Conservation (phyloP, 2,888 invertebrate genomes). For the Amaurobius ferox region DNA sequence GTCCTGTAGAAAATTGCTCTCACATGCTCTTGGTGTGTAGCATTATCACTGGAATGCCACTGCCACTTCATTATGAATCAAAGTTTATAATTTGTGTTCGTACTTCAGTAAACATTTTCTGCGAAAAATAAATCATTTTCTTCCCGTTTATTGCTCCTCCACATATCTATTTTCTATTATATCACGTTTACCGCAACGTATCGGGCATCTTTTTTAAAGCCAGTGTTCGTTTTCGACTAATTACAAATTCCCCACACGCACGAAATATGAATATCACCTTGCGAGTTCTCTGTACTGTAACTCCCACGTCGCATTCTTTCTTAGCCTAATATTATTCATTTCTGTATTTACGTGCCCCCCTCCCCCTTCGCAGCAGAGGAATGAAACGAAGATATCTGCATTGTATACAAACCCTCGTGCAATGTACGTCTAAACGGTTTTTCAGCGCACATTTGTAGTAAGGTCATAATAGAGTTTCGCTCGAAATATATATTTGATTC, state of each 20-base stretch:
- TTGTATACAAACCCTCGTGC: not conserved
- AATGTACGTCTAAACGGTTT: too few species aligned
- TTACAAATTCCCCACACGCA: conserved; percentile 60
- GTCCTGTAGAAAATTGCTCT: too few species aligned
- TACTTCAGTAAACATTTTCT: not conserved
- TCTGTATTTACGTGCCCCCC: not conserved
- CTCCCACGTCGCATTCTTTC: not conserved
- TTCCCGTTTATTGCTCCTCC: not conserved
- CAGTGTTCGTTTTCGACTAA: conserved; percentile 58
- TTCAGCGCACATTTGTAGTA: too few species aligned
- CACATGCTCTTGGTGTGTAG: too few species aligned
- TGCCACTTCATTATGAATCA: too few species aligned
- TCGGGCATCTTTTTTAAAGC: conserved; percentile 53
- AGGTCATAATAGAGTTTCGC: not conserved
- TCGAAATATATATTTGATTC: not conserved
- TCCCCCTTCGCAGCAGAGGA: not conserved
- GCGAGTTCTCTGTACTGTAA: conserved; percentile 22
- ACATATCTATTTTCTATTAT: not conserved
- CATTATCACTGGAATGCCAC: too few species aligned
- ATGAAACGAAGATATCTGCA: not conserved
- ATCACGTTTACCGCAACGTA: not conserved
- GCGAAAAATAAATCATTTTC: not conserved
- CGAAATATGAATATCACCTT: conserved; percentile 54
- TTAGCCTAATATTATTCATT: not conserved
- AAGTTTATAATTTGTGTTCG: not conserved